Evolutionary conservation across 1,140 invertebrate genomes (phyloP).

Genomic region (Pogonognathellus flavescens): DNA sequence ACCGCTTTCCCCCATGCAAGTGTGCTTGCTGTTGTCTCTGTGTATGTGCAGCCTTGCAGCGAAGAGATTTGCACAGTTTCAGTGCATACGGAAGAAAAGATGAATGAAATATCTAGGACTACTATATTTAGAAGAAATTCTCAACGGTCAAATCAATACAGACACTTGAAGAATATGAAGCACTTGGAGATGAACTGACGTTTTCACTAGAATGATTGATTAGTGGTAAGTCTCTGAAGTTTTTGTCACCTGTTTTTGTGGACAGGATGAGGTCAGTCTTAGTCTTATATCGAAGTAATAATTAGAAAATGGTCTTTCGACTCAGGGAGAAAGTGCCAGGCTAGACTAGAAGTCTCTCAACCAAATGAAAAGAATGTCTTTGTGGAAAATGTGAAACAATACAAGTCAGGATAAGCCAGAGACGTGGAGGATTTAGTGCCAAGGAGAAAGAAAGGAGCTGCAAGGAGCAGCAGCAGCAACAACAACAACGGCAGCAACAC

Average conservation of each 20-base stretch:
- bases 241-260: constrained; percentile 26
- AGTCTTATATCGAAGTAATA: constrained; percentile 13
- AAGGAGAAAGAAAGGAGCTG: constrained; percentile 45
- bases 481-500: constrained; percentile 39
- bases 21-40: too few species aligned
- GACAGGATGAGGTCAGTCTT: constrained; percentile 13
- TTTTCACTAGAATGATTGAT: too few species aligned
- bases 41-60: too few species aligned
- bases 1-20: too few species aligned
- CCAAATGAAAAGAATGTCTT: neutral
- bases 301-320: neutral
- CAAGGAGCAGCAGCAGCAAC: constrained; percentile 34
- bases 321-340: constrained; percentile 28
- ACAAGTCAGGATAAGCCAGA: neutral
- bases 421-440: constrained; percentile 29
- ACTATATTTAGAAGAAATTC: too few species aligned
- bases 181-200: too few species aligned
- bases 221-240: too few species aligned
- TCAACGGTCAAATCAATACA: too few species aligned
- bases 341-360: neutral
- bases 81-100: too few species aligned
- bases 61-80: too few species aligned
- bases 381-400: neutral
- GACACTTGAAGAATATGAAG: too few species aligned
- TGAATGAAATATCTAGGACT: too few species aligned